Conservation (phyloP, 2,888 invertebrate genomes). For the Mythimna pallens region DNA sequence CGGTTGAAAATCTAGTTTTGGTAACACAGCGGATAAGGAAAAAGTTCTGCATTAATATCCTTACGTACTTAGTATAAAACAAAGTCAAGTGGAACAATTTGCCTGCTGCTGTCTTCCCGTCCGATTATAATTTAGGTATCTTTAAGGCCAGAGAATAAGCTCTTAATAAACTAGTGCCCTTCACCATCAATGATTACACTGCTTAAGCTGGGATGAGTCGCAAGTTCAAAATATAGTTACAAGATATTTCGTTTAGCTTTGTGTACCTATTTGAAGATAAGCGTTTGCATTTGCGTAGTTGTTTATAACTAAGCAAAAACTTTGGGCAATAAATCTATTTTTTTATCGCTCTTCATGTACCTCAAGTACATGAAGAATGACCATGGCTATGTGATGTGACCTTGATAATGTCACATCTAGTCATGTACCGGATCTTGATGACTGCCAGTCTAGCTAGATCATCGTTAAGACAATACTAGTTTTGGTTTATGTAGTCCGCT, state of each 20-base stretch:
- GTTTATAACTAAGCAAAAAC: background rate
- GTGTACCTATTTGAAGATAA: background rate
- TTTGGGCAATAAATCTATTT: conserved; percentile 9
- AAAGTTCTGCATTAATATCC: background rate
- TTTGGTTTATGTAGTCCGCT: too few species aligned
- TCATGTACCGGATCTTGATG: conserved; percentile 28
- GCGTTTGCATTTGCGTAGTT: conserved; percentile 4
- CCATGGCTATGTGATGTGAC: conserved; percentile 16
- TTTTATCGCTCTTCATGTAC: conserved; percentile 3
- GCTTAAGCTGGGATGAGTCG: too few species aligned
- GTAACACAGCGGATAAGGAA: background rate
- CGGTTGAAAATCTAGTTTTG: background rate
- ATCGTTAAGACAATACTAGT: background rate
- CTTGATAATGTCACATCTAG: conserved; percentile 24
- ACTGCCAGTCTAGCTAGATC: background rate
- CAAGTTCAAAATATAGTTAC: conserved; percentile 9
- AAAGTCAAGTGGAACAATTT: background rate
- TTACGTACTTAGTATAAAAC: background rate
- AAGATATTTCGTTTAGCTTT: conserved; percentile 12
- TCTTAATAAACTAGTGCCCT: too few species aligned
- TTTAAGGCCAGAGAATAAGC: too few species aligned
- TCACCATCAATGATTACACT: too few species aligned
- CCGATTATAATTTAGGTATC: too few species aligned
- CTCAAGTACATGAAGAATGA: background rate
- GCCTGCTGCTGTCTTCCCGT: too few species aligned